Evolutionary conservation across 2,113 vertebrate genomes (phyloP).

Genomic region (Peromyscus polionotus): DNA sequence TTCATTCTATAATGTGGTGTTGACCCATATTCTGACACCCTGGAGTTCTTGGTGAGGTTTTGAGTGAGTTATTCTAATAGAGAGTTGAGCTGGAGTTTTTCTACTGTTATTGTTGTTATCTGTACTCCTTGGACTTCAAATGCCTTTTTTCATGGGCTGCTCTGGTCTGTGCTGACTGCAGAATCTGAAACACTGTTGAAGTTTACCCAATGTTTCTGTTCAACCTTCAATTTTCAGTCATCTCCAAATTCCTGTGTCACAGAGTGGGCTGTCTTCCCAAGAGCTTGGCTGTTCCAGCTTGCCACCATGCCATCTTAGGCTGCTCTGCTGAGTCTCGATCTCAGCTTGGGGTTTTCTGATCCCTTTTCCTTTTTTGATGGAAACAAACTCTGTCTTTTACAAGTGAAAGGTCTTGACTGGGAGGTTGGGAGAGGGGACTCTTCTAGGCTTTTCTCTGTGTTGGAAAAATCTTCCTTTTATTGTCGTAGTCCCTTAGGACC

Average conservation of each 20-base stretch:
- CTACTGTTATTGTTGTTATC: neutral
- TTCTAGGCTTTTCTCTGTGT: neutral
- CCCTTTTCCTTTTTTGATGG: neutral
- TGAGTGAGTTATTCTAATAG: neutral
- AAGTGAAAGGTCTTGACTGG: neutral
- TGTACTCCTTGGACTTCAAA: neutral
- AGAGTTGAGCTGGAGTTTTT: neutral
- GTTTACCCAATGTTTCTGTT: neutral
- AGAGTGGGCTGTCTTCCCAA: neutral
- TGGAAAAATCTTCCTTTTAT: neutral
- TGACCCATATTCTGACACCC: conserved; percentile 11
- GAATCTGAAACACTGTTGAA: neutral
- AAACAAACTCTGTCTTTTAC: neutral
- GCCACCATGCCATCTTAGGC: too few species aligned
- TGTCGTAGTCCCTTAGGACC: neutral
- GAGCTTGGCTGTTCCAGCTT: neutral
- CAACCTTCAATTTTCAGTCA: neutral
- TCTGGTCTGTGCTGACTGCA: neutral
- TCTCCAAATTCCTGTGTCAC: neutral
- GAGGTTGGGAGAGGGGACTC: too few species aligned
- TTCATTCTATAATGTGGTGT: neutral
- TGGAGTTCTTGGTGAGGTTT: conserved; percentile 2
- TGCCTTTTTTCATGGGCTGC: neutral
- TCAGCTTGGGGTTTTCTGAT: neutral
- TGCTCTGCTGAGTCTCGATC: neutral